Evolutionary conservation across 2,797 vertebrate species (phyloP), one percentile per base, ranked within the genome.

Genomic region (Enteromius afrohamiltoni): DNA sequence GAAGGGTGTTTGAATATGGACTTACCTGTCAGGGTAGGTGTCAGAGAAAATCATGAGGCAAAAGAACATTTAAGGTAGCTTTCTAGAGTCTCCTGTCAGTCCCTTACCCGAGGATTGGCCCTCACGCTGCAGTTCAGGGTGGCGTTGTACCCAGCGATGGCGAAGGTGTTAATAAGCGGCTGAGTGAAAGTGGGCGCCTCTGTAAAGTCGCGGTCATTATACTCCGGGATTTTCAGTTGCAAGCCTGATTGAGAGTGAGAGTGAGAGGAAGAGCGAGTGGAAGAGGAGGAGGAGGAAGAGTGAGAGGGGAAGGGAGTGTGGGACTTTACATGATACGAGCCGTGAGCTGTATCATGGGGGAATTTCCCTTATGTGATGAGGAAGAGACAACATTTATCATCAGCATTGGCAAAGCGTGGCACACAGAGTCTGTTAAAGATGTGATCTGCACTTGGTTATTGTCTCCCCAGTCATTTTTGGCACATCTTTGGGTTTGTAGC

Each of bases 121-220:
- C 98, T 95, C 67, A 99, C 95, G 0, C 98, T 99, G 91, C 98
- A 99, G 94, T 99, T 99, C 82, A 99, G 94, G 51, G 97, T 97
- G 31, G 97, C 87, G 0, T 99, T 99, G 94, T 99, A 99, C 58
- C 98, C 98, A 3, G 97, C 96, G 0, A 99, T 86, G 0, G 98
- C 98, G 2, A 95, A 96, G 0, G 96, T 99, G 92, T 98, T 96
- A 84, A 97, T 92, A 86, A 99, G 92, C 2, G 97, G 97, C 89
- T 99, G 98, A 0, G 98, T 99, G 91, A 98, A 98, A 87, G 95
- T 92, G 0, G 98, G 98, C 0, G 95, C 88, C 90, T 99, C 98
- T 0, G 92, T 96, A 93, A 97, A 98, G 92, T 99, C 94, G 1
- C 94, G 97, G 77, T 98, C 96, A 0, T 90, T 94, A 58, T 96